Evolutionary conservation across 1,140 invertebrate species (phyloP), one percentile per base, ranked within the genome.

Genomic region (Ridgeia piscesae): DNA sequence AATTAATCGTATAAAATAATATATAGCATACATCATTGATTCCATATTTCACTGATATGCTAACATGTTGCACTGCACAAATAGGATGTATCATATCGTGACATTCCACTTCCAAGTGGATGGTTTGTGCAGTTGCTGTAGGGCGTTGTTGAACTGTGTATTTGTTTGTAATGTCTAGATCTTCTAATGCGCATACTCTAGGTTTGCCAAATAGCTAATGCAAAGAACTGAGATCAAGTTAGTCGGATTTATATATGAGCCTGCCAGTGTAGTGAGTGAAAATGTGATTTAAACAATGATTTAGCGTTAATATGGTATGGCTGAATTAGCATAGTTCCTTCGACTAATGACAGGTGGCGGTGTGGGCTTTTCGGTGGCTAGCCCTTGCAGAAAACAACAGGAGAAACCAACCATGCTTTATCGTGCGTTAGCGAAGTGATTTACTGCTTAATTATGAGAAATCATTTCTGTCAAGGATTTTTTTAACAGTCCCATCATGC

Each of bases 51-150:
- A 77, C 58, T 31, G 17, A 31, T 77, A 17, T 77, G 58, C 58
- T 77, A 77, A 77, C 58, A 77, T 77, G 58, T 77, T 77, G 58
- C 58, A 31, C 58, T 77, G 58, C 58, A 77, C 58, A 77, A 77
- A 77, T 77, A 77, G 27, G 58, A 77, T 77, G 58, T 77, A 77
- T 77, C 11, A 77, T 77, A 77, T 77, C 58, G 58, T 77, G 58
- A 77, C 58, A 77, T 77, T 77, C 58, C 58, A 21, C 58, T 77
- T 8, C 2, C 58, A 9, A 31, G 58, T 77, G 58, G 58, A 77
- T 77, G 58, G 58, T 77, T 77, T 77, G 58, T 77, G 58, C 58
- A 77, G 58, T 77, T 77, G 58, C 58, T 8, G 58, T 77, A 77
- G 58, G 27, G 17, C 17, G 4, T 77, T 77, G 58, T 77, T 77